Evolutionary conservation across 2,888 invertebrate species (phyloP).

Genomic region (Andrena hattorfiana): DNA sequence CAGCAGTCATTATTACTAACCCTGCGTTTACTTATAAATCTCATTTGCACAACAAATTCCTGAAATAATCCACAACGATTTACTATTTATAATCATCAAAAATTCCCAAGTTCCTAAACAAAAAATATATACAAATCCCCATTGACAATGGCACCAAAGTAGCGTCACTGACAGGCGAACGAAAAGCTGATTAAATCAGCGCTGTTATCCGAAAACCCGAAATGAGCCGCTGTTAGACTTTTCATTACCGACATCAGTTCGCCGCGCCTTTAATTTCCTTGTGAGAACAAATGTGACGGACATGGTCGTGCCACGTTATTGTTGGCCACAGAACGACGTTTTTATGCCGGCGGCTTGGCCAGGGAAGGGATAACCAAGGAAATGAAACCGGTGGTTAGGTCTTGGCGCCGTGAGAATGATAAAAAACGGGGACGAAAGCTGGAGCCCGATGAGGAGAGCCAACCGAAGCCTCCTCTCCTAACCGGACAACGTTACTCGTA

Average conservation of each 20-base stretch:
- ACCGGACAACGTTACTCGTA: constrained; percentile 38
- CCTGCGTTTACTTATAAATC: too few relatives aligned
- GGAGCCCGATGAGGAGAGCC: constrained; percentile 1
- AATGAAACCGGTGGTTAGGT: constrained; percentile 47
- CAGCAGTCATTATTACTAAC: too few relatives aligned
- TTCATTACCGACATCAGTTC: constrained; percentile 30
- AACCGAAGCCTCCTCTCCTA: constrained; percentile 12
- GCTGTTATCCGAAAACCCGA: neutral
- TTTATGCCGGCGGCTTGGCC: constrained; percentile 27
- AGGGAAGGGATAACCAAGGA: constrained; percentile 27
- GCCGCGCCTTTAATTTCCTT: constrained; percentile 47
- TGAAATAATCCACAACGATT: too few relatives aligned
- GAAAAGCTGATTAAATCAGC: constrained; percentile 1
- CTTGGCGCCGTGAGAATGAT: constrained; percentile 36
- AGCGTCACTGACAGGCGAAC: neutral
- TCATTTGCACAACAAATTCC: too few relatives aligned
- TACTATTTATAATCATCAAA: neutral
- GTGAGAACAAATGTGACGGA: constrained; percentile 34
- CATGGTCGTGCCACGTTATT: constrained; percentile 31
- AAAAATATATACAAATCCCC: neutral
- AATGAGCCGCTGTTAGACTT: constrained; percentile 3
- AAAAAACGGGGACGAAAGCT: constrained; percentile 38
- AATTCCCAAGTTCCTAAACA: neutral
- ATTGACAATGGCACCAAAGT: neutral
- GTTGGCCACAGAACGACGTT: constrained; percentile 30